Evolutionary conservation across 2,797 vertebrate species (phyloP).

Genomic region (Epinephelus coioides): DNA sequence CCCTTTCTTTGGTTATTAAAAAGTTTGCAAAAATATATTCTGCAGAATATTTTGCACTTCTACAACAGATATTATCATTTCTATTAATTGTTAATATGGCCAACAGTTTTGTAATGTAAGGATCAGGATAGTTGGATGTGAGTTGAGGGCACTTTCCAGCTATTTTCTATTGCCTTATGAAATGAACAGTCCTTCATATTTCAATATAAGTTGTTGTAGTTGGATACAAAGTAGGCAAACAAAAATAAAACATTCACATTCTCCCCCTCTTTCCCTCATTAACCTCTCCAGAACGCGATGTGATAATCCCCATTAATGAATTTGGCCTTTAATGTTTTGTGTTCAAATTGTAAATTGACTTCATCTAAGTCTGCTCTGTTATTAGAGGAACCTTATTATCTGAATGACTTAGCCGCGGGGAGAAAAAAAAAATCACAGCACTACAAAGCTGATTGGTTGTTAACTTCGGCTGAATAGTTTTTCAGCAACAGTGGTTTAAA

Average conservation of each 20-base stretch:
- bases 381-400: conserved; percentile 66
- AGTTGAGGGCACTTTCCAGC: conserved; percentile 13
- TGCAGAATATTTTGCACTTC: neutral
- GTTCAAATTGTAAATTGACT: conserved; percentile 70
- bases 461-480: conserved; percentile 48
- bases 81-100: neutral
- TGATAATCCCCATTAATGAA: conserved; percentile 73
- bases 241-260: conserved; percentile 30
- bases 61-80: neutral
- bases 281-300: conserved; percentile 53
- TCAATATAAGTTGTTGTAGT: neutral
- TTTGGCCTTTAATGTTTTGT: conserved; percentile 67
- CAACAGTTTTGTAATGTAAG: neutral
- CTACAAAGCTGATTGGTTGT: conserved; percentile 49
- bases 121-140: neutral
- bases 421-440: neutral
- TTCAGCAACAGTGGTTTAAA: conserved; percentile 46
- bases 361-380: conserved; percentile 50
- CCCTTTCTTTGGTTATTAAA: neutral
- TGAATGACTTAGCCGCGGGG: conserved; percentile 57
- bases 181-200: neutral
- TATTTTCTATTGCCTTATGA: conserved; percentile 1
- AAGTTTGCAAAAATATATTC: neutral
- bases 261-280: conserved; percentile 51
- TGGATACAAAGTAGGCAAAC: conserved; percentile 28